These are phyloP conservation scores for Papilio polyxenes DNA, from an alignment of 1,140 invertebrate genomes.

Conservation along the genomic window DNA sequence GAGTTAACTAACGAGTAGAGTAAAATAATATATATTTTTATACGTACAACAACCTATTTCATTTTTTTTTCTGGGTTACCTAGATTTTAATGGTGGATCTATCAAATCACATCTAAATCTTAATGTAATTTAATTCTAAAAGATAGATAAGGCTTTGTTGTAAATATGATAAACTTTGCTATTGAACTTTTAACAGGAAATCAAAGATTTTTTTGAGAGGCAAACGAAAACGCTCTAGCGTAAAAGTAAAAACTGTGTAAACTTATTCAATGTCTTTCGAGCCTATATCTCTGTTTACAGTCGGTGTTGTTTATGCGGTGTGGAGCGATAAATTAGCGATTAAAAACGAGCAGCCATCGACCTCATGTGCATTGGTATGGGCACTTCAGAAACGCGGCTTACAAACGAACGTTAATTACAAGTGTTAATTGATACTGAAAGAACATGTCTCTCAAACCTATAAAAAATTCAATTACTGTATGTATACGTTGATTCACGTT, in stretches of 20 bases:
- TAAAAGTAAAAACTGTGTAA: neutral
- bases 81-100: neutral
- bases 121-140: too few species aligned
- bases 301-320: neutral
- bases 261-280: neutral
- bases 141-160: too few species aligned
- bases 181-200: too few species aligned
- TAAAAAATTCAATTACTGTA: conserved; percentile 1
- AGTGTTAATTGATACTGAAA: conserved; percentile 19
- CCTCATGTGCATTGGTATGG: neutral
- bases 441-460: conserved; percentile 17
- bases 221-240: neutral
- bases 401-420: conserved; percentile 22
- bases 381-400: neutral
- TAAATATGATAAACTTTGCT: too few species aligned
- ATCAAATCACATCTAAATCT: neutral
- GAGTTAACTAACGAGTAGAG: neutral
- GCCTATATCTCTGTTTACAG: conserved; percentile 11
- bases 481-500: neutral
- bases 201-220: too few species aligned
- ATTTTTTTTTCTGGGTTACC: neutral
- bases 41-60: neutral
- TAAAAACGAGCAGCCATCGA: conserved; percentile 12
- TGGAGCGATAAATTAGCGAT: conserved; percentile 29
- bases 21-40: neutral